Evolutionary conservation across 1,140 invertebrate genomes (phyloP).

Genomic region (Zaprionus lachaisei): DNA sequence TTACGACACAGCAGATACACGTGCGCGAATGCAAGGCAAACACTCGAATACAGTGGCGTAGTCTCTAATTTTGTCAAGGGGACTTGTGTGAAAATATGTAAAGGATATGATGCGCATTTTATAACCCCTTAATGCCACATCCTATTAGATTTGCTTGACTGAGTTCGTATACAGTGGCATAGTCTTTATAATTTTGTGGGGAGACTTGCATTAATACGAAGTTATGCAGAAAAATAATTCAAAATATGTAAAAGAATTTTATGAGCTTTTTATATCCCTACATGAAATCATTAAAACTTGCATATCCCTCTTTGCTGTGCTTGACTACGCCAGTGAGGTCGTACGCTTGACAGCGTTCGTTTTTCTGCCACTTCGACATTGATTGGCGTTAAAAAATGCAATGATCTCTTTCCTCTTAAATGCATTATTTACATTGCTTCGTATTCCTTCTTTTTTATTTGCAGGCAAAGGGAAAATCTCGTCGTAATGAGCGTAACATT

Average conservation of each 20-base stretch:
- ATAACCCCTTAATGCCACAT: background rate
- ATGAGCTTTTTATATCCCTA: too few relatives aligned
- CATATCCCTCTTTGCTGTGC: background rate
- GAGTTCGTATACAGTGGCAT: too few relatives aligned
- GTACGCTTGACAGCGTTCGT: conserved; percentile 12
- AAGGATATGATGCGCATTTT: background rate
- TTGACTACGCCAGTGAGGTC: background rate
- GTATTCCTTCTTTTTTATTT: background rate
- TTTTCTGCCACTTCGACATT: background rate
- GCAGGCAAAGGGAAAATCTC: conserved; percentile 55
- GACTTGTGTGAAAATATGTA: background rate
- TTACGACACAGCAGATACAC: conserved; percentile 1
- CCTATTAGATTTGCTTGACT: background rate
- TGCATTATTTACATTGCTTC: background rate
- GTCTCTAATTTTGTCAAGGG: background rate
- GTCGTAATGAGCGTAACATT: conserved; percentile 81
- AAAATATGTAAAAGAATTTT: too few relatives aligned
- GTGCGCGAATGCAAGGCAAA: conserved; percentile 2
- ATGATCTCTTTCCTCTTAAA: background rate
- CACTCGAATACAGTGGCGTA: conserved; percentile 20
- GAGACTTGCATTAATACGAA: too few relatives aligned
- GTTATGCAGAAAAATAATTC: too few relatives aligned
- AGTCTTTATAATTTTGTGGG: too few relatives aligned
- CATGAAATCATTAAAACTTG: background rate
- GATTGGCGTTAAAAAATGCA: background rate